Conservation (phyloP, 2,113 vertebrate species). For the Cheirogaleus medius region DNA sequence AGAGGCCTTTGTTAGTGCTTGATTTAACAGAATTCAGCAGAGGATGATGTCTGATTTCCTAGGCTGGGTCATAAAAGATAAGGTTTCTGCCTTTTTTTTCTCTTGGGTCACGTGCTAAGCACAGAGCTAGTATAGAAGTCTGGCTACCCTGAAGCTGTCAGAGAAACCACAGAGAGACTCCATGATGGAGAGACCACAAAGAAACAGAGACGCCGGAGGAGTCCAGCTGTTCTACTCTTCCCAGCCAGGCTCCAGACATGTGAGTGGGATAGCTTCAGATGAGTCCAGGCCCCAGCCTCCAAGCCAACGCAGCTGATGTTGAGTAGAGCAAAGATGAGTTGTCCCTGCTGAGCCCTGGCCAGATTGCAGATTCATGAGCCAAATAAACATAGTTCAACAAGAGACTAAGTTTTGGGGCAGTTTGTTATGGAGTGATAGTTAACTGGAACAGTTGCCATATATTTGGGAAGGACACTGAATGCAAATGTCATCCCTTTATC, state of each 20-base stretch:
- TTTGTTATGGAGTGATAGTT: neutral
- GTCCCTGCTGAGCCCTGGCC: neutral
- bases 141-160: neutral
- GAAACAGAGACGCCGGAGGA: neutral
- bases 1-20: neutral
- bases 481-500: neutral
- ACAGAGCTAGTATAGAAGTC: neutral
- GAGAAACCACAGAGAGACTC: neutral
- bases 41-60: neutral
- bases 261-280: neutral
- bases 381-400: neutral
- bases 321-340: neutral
- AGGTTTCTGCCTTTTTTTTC: neutral
- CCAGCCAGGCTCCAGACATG: neutral
- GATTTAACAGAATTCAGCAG: neutral
- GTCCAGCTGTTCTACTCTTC: neutral
- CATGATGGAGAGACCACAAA: neutral
- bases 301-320: neutral
- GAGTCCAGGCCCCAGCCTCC: neutral
- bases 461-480: neutral
- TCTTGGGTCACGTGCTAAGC: neutral
- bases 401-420: neutral
- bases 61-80: neutral
- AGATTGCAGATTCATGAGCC: neutral
- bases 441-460: neutral